phyloP scores from a whole-genome alignment of 2,113 vertebrate species.

The Fregata magnificens region DNA sequence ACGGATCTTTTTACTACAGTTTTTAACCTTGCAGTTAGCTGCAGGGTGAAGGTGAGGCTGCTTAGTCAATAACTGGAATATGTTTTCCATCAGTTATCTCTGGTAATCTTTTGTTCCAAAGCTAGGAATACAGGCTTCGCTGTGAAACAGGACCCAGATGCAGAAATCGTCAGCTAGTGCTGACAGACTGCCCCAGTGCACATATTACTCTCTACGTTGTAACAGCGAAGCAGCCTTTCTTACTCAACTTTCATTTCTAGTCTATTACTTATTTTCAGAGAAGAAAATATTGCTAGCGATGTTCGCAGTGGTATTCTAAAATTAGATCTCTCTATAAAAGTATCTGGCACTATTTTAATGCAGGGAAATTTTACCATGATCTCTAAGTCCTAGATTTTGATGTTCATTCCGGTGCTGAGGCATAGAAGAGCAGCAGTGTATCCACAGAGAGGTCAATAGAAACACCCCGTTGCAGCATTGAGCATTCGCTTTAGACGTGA shows the following conservation, averaged over 20 bases:
- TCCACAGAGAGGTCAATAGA: neutral
- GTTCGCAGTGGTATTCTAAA: neutral
- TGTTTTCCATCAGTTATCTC: constrained; percentile 9
- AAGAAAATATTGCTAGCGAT: neutral
- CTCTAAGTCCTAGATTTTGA: neutral
- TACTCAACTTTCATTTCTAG: neutral
- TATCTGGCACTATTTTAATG: neutral
- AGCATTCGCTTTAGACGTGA: neutral
- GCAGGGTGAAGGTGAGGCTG: neutral
- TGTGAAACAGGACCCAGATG: neutral
- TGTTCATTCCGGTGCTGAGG: neutral
- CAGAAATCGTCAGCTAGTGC: neutral
- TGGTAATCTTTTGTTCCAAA: neutral
- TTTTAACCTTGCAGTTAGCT: neutral
- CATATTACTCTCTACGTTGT: accelerated
- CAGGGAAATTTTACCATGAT: neutral
- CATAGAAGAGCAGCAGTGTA: neutral
- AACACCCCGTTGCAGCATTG: neutral
- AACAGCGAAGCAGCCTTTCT: neutral
- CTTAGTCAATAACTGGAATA: neutral
- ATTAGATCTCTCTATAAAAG: neutral
- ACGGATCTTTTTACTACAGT: neutral
- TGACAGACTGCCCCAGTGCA: neutral
- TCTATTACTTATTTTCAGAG: neutral
- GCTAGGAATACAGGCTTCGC: neutral